phyloP scores from a whole-genome alignment of 2,113 vertebrate genomes.

The Chaetodon auriga region DNA sequence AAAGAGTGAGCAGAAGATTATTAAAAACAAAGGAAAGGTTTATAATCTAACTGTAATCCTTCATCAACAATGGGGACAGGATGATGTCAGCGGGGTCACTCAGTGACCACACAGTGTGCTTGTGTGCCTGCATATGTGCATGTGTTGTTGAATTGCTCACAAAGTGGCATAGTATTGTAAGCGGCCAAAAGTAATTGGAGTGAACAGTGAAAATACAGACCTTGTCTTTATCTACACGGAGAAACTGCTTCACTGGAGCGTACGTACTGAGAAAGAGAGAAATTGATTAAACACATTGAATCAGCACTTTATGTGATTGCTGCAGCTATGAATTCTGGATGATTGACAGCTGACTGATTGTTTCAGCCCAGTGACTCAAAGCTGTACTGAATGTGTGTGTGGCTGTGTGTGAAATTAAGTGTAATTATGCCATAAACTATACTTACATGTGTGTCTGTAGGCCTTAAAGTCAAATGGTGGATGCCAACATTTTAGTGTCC shows the following conservation, averaged over 20 bases:
- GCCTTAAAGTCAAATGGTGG: not conserved
- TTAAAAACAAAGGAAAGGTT: constrained; percentile 66
- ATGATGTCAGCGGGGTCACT: constrained; percentile 39
- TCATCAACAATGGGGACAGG: constrained; percentile 48
- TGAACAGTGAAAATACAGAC: constrained; percentile 75
- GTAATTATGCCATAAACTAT: not conserved
- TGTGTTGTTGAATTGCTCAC: too few species aligned
- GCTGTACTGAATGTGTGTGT: constrained; percentile 11
- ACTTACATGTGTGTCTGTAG: not conserved
- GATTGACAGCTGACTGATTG: constrained; percentile 56
- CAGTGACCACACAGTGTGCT: not conserved
- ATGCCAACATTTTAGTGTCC: not conserved
- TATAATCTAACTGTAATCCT: constrained; percentile 74
- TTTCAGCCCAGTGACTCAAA: constrained; percentile 18
- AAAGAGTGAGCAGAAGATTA: constrained; percentile 68
- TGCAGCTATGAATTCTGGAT: constrained; percentile 49
- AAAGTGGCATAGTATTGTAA: not conserved
- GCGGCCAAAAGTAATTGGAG: not conserved
- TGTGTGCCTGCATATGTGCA: not conserved
- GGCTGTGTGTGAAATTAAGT: constrained; percentile 23
- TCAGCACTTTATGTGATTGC: constrained; percentile 56
- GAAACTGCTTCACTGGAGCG: constrained; percentile 97
- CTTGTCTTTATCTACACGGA: constrained; percentile 99
- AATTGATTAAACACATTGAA: constrained; percentile 49
- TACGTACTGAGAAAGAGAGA: constrained; percentile 87